These are phyloP conservation scores for Drosophila simulans DNA, from an alignment of 1,140 invertebrate species.

Conservation along the genomic window DNA sequence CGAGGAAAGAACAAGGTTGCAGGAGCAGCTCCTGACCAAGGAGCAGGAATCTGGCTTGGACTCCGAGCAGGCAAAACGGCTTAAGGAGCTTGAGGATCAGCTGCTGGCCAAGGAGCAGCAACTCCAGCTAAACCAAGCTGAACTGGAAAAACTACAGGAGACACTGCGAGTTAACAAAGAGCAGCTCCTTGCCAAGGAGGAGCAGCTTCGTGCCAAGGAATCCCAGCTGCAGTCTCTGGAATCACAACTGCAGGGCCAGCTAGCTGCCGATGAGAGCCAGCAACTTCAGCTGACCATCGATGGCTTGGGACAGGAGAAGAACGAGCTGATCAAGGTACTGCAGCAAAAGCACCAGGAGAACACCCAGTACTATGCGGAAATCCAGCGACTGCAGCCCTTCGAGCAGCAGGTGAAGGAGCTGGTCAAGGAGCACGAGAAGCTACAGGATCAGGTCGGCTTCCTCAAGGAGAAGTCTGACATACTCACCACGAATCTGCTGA, in stretches of 20 bases:
- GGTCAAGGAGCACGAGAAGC: slow-evolving; percentile 85
- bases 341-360: slow-evolving; percentile 93
- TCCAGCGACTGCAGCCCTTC: slow-evolving; percentile 88
- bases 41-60: not conserved
- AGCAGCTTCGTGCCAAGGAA: slow-evolving; percentile 12
- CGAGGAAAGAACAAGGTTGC: not conserved
- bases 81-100: slow-evolving; percentile 2
- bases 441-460: slow-evolving; percentile 86
- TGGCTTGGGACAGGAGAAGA: slow-evolving; percentile 87
- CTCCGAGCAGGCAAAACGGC: not conserved
- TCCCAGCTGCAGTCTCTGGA: slow-evolving; percentile 48
- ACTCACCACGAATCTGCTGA: slow-evolving; percentile 86
- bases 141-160: slow-evolving; percentile 3
- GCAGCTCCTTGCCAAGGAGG: slow-evolving; percentile 7
- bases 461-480: slow-evolving; percentile 87
- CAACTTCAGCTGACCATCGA: slow-evolving; percentile 68
- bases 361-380: slow-evolving; percentile 92
- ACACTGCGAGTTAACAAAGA: not conserved
- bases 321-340: slow-evolving; percentile 89
- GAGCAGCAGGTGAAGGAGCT: slow-evolving; percentile 47
- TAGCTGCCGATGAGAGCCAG: slow-evolving; percentile 15
- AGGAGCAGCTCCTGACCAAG: slow-evolving; percentile 2
- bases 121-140: not conserved
- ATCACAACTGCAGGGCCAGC: slow-evolving; percentile 3
- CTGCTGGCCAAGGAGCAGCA: slow-evolving; percentile 10